Evolutionary conservation across 2,797 vertebrate species (phyloP).

Genomic region (Cichlasoma orientale): DNA sequence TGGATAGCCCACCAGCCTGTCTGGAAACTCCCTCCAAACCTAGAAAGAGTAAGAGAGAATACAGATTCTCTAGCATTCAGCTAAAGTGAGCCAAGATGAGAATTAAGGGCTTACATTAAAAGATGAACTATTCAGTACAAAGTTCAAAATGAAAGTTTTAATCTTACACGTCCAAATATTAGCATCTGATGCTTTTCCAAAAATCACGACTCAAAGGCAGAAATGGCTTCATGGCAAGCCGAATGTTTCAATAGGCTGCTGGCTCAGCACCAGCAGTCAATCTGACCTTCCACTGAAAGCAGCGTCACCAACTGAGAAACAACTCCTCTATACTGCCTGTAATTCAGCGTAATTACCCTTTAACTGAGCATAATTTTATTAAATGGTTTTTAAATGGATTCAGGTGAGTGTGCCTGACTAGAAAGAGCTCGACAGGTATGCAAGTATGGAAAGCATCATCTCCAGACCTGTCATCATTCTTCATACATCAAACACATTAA

Average conservation of each 20-base stretch:
- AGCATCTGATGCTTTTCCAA: background rate
- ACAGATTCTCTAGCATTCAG: constrained; percentile 31
- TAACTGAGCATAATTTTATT: constrained; percentile 81
- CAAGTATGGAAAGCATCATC: constrained; percentile 74
- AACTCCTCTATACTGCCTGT: constrained; percentile 58
- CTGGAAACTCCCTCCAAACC: constrained; percentile 99
- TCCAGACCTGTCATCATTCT: constrained; percentile 67
- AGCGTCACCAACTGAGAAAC: constrained; percentile 41
- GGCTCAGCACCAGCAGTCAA: constrained; percentile 10
- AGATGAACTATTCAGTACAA: background rate
- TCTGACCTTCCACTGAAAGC: constrained; percentile 16
- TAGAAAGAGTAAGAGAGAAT: constrained; percentile 61
- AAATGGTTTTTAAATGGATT: constrained; percentile 81
- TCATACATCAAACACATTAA: constrained; percentile 75
- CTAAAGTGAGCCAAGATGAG: background rate
- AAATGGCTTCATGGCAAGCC: background rate
- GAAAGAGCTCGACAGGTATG: constrained; percentile 53
- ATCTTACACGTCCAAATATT: constrained; percentile 13
- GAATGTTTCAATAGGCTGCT: background rate
- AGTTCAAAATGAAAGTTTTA: constrained; percentile 2
- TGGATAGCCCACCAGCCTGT: constrained; percentile 96
- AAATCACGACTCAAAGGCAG: background rate
- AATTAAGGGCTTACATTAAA: background rate
- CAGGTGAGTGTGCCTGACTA: constrained; percentile 71
- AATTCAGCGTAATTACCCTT: constrained; percentile 79